These are phyloP conservation scores for Limnephilus rhombicus DNA, from an alignment of 2,888 invertebrate species.

Conservation along the genomic window DNA sequence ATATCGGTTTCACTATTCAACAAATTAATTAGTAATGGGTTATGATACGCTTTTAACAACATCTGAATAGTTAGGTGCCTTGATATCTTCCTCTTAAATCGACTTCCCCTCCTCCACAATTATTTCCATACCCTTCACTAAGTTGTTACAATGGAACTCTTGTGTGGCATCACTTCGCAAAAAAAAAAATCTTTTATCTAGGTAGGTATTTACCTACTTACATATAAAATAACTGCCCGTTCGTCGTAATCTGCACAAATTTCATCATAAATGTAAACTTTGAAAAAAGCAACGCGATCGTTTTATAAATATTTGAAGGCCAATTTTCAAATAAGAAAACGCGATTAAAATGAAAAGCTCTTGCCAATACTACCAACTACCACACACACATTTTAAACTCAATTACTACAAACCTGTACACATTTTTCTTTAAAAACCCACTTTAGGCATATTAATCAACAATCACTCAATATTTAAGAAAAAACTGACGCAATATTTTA, in stretches of 20 bases:
- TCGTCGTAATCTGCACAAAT: neutral
- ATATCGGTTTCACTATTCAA: too few species aligned
- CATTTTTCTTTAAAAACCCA: neutral
- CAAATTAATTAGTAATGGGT: too few species aligned
- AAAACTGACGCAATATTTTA: slow-evolving; percentile 26
- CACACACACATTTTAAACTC: neutral
- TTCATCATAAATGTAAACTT: neutral
- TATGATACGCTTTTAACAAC: too few species aligned
- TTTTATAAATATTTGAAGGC: neutral
- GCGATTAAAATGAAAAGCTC: neutral
- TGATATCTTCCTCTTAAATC: neutral
- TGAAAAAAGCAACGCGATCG: neutral
- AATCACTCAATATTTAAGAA: neutral
- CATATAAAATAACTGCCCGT: neutral
- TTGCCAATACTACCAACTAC: neutral
- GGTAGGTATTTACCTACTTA: neutral
- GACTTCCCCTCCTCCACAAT: neutral
- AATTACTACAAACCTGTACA: neutral
- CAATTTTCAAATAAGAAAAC: neutral
- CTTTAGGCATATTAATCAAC: neutral
- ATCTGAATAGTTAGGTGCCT: neutral
- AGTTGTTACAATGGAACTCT: neutral
- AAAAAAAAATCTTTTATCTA: neutral
- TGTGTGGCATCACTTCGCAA: neutral
- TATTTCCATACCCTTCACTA: neutral